Evolutionary conservation across 2,113 vertebrate species (phyloP).

Genomic region (Monopterus albus): DNA sequence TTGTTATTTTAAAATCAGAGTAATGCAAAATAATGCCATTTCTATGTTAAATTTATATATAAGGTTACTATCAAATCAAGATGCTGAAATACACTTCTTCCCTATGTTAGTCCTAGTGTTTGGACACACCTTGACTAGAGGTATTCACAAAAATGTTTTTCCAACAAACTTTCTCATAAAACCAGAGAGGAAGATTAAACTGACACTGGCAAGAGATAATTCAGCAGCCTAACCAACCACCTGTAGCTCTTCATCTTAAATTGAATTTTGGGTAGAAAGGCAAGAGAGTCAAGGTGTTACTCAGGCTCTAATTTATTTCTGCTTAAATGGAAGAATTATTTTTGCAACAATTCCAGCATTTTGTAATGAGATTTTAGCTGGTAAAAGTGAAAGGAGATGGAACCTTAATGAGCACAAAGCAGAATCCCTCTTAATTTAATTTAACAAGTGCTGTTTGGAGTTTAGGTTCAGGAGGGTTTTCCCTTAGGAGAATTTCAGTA

Average conservation of each 20-base stretch:
- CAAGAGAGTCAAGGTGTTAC: constrained; percentile 77
- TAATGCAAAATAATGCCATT: too few species aligned
- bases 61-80: background rate
- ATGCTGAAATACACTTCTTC: background rate
- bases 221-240: constrained; percentile 58
- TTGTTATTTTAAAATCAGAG: background rate
- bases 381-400: constrained; percentile 77
- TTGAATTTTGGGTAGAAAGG: constrained; percentile 77
- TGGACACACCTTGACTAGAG: background rate
- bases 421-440: constrained; percentile 75
- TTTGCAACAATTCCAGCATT: constrained; percentile 78
- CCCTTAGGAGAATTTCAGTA: constrained; percentile 25
- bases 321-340: constrained; percentile 83
- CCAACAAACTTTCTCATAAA: background rate
- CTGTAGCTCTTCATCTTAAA: constrained; percentile 71
- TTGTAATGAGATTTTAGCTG: constrained; percentile 77
- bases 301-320: constrained; percentile 81
- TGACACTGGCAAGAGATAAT: constrained; percentile 71
- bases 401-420: constrained; percentile 71
- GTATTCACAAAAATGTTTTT: background rate
- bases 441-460: constrained; percentile 40
- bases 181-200: constrained; percentile 50
- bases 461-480: constrained; percentile 33
- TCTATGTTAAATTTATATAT: background rate
- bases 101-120: background rate